A percentile compares a stretch with the other conserved stretches of the same genome.
phyloP scores from a whole-genome alignment of 1,140 invertebrate genomes.

The Lasioglossum baleicum region DNA sequence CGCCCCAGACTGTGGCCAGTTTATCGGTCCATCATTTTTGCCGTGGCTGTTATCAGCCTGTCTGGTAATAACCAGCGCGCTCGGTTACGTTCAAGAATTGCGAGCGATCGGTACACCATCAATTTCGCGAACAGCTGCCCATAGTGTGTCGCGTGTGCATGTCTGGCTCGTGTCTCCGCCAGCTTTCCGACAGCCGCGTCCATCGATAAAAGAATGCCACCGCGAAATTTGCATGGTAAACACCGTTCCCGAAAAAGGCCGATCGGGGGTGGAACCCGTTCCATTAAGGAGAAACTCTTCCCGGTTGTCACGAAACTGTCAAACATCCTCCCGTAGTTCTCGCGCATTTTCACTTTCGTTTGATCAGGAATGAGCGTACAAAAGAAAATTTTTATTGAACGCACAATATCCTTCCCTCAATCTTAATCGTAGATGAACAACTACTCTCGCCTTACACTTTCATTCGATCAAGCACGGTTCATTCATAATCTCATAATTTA shows the following conservation, averaged over 20 bases:
- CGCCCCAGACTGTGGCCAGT: not conserved
- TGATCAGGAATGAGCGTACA: no score
- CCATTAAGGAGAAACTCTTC: not conserved
- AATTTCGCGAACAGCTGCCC: not conserved
- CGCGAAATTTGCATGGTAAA: not conserved
- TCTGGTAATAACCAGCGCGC: conserved; percentile 1
- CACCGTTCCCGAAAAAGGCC: not conserved
- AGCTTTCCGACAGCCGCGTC: no score
- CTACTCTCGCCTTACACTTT: no score
- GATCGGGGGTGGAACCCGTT: not conserved
- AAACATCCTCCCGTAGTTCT: no score
- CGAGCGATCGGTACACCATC: not conserved
- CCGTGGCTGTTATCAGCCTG: conserved; percentile 39
- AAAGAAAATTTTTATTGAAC: no score
- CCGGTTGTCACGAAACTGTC: not conserved
- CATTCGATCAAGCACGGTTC: no score
- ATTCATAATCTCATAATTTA: no score
- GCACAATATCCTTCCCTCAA: no score
- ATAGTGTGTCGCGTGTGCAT: no score
- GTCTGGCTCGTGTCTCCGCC: no score
- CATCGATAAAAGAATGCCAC: not conserved
- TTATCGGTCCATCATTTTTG: conserved; percentile 20
- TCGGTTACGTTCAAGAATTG: not conserved
- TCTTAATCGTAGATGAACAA: no score
- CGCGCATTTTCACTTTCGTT: no score